phyloP scores from a whole-genome alignment of 2,113 vertebrate species.

The Atrichornis clamosus region DNA sequence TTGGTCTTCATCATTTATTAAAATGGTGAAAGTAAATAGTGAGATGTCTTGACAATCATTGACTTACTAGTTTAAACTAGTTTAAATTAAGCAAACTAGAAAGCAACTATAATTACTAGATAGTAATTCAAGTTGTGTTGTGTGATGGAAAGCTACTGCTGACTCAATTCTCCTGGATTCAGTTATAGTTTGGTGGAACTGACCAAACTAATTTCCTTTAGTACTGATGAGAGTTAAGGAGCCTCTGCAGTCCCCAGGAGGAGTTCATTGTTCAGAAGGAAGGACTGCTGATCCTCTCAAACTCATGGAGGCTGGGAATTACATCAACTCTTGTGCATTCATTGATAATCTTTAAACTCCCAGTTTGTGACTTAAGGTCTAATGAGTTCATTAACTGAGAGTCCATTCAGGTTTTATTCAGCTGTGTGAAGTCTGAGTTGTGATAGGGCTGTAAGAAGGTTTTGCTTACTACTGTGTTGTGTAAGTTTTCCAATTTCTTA shows the following conservation, averaged over 20 bases:
- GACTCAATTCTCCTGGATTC: not conserved
- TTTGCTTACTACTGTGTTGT: not conserved
- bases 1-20: not conserved
- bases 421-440: not conserved
- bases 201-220: not conserved
- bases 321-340: not conserved
- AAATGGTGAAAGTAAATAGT: not conserved
- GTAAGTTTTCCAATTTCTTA: not conserved
- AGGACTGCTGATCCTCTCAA: not conserved
- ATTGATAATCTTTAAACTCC: not conserved
- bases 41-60: not conserved
- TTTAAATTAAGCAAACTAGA: accelerated
- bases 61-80: accelerated
- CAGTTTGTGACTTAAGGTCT: not conserved
- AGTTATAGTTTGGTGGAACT: not conserved
- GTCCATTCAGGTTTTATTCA: not conserved
- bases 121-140: accelerated
- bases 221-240: not conserved
- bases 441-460: not conserved
- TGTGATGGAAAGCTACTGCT: not conserved
- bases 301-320: not conserved
- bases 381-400: not conserved
- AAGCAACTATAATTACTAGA: accelerated
- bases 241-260: not conserved
- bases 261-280: not conserved